A percentile compares a stretch with the other conserved stretches of the same genome.
These are phyloP conservation scores for Falcunculus frontatus DNA, from an alignment of 2,113 vertebrate genomes.

Conservation along the genomic window DNA sequence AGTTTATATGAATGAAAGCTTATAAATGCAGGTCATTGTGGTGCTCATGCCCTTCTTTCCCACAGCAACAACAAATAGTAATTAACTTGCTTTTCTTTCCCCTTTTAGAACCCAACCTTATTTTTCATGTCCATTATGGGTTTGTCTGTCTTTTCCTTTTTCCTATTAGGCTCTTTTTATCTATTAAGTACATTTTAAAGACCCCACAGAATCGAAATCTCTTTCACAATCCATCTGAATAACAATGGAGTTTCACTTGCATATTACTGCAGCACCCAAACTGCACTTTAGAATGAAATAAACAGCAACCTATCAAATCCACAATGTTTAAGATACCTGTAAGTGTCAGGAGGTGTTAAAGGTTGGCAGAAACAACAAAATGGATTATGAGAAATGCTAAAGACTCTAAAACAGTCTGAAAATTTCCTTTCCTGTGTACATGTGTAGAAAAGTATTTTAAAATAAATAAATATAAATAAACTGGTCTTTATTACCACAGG, in stretches of 20 bases:
- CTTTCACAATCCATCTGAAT: neutral
- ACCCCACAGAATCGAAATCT: neutral
- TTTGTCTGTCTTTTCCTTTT: neutral
- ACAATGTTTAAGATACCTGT: neutral
- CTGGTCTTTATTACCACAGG: neutral
- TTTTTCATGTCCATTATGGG: neutral
- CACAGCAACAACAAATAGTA: neutral
- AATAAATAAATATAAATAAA: neutral
- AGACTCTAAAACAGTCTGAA: neutral
- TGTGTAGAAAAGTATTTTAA: neutral
- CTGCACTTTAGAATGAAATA: neutral
- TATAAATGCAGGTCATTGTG: neutral
- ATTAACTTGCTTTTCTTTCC: neutral
- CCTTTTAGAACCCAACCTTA: neutral
- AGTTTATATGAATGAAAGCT: conserved; percentile 11
- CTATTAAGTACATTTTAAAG: neutral
- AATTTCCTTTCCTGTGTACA: neutral
- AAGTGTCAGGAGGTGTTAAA: neutral
- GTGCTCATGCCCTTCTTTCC: neutral
- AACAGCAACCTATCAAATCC: neutral
- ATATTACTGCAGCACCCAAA: neutral
- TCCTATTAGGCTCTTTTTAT: neutral
- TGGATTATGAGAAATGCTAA: neutral
- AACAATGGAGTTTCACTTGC: neutral
- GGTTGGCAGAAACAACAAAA: neutral